Evolutionary conservation across 2,888 invertebrate species (phyloP).

Genomic region (Apamea anceps): DNA sequence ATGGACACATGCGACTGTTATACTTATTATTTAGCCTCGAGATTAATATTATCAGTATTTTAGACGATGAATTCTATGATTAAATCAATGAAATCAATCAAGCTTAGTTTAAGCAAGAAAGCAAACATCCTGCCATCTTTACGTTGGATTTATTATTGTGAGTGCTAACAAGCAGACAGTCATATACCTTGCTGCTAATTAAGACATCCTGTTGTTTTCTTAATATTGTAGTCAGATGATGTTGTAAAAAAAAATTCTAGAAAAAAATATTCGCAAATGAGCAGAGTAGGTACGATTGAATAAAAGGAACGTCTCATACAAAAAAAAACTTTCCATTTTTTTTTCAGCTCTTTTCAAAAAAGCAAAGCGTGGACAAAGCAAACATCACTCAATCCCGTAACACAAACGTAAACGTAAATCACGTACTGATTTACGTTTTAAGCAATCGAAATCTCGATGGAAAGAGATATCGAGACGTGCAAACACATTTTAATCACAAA

Average conservation of each 20-base stretch:
- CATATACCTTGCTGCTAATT: not conserved
- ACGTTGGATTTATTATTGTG: not conserved
- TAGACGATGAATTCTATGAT: not conserved
- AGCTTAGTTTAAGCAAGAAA: not conserved
- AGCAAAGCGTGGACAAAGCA: not conserved
- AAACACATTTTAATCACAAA: constrained; percentile 71
- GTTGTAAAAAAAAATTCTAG: not conserved
- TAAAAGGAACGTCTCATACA: not conserved
- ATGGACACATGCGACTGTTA: not conserved
- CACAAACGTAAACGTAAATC: constrained; percentile 2
- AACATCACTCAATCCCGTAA: constrained; percentile 1
- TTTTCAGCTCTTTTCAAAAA: not conserved
- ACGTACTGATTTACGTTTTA: too few species aligned
- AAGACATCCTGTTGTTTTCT: not conserved
- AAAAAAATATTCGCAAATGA: not conserved
- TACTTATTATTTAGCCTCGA: not conserved
- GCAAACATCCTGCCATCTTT: not conserved
- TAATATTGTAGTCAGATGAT: not conserved
- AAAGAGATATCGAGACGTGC: constrained; percentile 60
- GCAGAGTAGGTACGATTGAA: not conserved
- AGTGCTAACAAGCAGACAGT: not conserved
- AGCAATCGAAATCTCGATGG: constrained; percentile 33
- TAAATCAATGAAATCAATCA: not conserved
- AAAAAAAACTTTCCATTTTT: not conserved
- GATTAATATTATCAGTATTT: not conserved